Evolutionary conservation across 30 jellyfish, hydroid and myxozoan genomes (phyloP).

Genomic region (Aurelia aurita complex sp. Pacific): DNA sequence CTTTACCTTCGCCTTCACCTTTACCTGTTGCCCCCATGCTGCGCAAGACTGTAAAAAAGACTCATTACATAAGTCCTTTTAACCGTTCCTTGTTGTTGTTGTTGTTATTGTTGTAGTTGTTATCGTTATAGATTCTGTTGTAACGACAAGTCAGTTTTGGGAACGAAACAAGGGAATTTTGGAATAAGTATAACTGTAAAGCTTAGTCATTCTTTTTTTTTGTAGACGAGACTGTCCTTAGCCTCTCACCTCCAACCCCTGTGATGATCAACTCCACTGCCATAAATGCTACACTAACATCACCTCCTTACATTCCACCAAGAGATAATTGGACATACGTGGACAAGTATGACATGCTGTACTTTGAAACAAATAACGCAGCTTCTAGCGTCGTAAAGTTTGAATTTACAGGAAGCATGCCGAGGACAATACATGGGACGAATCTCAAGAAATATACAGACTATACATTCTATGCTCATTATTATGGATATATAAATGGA

Average conservation of each 20-base stretch:
- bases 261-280: conserved; percentile 17
- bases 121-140: no score
- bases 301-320: conserved; percentile 21
- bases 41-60: no score
- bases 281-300: background rate
- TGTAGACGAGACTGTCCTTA: conserved; percentile 19
- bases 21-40: no score
- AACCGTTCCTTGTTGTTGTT: no score
- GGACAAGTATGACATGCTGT: conserved; percentile 13
- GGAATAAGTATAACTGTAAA: no score
- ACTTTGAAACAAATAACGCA: background rate
- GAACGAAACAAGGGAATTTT: no score
- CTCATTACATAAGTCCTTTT: no score
- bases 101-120: no score
- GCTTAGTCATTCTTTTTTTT: background rate
- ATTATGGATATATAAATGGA: conserved; percentile 13
- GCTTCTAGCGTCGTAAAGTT: background rate
- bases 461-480: conserved; percentile 24
- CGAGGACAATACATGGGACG: conserved; percentile 23
- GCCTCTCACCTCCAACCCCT: conserved; percentile 10
- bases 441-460: conserved; percentile 39
- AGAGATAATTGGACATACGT: conserved; percentile 25
- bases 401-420: conserved; percentile 5
- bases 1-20: no score
- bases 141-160: no score